These are phyloP conservation scores for Bombylius major DNA, from an alignment of 2,888 invertebrate species.

Conservation along the genomic window DNA sequence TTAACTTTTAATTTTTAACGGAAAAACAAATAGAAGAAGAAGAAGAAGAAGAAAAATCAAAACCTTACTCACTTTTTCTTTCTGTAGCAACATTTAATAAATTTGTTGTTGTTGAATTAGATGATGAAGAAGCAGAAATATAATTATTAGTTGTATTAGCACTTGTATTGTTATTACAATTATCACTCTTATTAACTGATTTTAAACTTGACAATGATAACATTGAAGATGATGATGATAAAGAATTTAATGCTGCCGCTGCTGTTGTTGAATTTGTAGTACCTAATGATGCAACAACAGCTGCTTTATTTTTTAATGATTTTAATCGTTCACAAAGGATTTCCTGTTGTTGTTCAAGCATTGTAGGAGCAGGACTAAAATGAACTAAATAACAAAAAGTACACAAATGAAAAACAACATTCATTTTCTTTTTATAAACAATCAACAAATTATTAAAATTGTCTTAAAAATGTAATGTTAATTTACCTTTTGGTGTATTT, in stretches of 20 bases:
- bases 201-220: conserved; percentile 15
- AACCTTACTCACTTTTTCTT: no score
- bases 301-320: conserved; percentile 18
- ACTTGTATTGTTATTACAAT: no score
- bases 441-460: not conserved
- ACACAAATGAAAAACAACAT: not conserved
- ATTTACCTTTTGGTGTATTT: not conserved
- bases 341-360: conserved; percentile 75
- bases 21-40: no score
- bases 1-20: no score
- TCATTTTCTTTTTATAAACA: not conserved
- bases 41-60: no score
- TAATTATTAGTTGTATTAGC: not conserved
- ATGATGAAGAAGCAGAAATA: no score
- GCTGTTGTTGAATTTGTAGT: conserved; percentile 1
- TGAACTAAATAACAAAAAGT: conserved; percentile 40
- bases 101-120: no score
- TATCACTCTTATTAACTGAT: conserved; percentile 5
- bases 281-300: conserved; percentile 15
- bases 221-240: conserved; percentile 8
- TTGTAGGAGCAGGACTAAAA: conserved; percentile 73
- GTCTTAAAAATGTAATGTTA: not conserved
- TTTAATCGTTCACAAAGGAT: conserved; percentile 69
- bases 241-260: conserved; percentile 3
- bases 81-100: no score